Conservation (phyloP, 2,888 invertebrate genomes). For the Rhagium mordax region DNA sequence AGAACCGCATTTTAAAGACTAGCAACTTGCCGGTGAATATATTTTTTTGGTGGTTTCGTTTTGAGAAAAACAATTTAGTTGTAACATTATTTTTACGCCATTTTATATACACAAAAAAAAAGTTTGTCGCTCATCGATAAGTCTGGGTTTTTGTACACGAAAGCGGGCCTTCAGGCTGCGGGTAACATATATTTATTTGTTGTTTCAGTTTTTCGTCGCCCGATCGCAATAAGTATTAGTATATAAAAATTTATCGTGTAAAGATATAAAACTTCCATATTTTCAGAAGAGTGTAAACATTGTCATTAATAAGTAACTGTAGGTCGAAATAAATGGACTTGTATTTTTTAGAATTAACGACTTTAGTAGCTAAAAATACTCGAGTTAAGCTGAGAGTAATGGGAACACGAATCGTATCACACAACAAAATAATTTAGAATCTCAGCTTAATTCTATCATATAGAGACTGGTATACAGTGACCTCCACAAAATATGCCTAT, state of each 20-base stretch:
- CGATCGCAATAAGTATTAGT: slow-evolving; percentile 65
- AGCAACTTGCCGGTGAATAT: slow-evolving; percentile 14
- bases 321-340: slow-evolving; percentile 53
- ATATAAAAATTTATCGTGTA: slow-evolving; percentile 39
- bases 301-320: slow-evolving; percentile 56
- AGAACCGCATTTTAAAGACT: too few relatives aligned
- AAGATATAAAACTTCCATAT: slow-evolving; percentile 50
- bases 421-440: slow-evolving; percentile 24
- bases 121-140: slow-evolving; percentile 31
- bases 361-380: slow-evolving; percentile 47
- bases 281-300: slow-evolving; percentile 52
- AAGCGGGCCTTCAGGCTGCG: slow-evolving; percentile 39
- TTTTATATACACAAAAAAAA: slow-evolving; percentile 30
- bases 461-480: slow-evolving; percentile 58
- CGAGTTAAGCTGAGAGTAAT: slow-evolving; percentile 54
- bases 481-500: slow-evolving; percentile 59
- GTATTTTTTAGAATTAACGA: slow-evolving; percentile 55
- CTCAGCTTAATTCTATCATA: slow-evolving; percentile 53
- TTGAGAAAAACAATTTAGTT: slow-evolving; percentile 7
- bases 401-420: slow-evolving; percentile 24
- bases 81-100: slow-evolving; percentile 9
- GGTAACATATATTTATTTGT: slow-evolving; percentile 36
- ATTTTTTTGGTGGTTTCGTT: not conserved
- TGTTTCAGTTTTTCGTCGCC: slow-evolving; percentile 57
- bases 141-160: slow-evolving; percentile 22